A percentile compares a stretch with the other conserved stretches of the same genome.
Conservation (phyloP, 2,797 vertebrate genomes). For the Setipinna tenuifilis region DNA sequence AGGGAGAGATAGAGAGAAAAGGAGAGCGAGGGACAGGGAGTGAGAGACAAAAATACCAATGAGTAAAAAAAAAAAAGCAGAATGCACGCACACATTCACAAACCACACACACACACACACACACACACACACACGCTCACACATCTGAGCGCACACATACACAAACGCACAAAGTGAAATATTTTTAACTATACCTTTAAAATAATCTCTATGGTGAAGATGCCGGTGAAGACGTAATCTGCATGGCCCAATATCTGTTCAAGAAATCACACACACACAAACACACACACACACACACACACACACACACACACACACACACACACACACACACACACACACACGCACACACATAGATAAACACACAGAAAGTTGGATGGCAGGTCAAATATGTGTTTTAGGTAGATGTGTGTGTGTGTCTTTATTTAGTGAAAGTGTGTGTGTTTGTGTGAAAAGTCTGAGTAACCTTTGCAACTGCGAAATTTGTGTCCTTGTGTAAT, state of each 20-base stretch:
- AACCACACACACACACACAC: too few relatives aligned
- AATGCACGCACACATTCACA: not conserved
- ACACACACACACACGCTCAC: too few relatives aligned
- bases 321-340: not conserved
- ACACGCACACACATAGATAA: not conserved
- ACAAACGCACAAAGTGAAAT: too few relatives aligned
- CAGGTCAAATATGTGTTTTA: too few relatives aligned
- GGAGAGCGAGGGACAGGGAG: not conserved
- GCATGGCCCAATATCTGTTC: slow-evolving; percentile 97
- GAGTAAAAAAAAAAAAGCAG: not conserved
- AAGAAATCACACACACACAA: not conserved
- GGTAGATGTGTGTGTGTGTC: too few relatives aligned
- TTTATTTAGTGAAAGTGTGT: too few relatives aligned
- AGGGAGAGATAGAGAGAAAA: slow-evolving; percentile 29
- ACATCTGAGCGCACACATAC: too few relatives aligned
- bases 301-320: too few relatives aligned
- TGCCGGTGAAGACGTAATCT: slow-evolving; percentile 99
- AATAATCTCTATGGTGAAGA: slow-evolving; percentile 99
- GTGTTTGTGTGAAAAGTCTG: too few relatives aligned
- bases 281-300: not conserved
- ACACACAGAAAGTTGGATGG: slow-evolving; percentile 43
- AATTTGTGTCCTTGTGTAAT: too few relatives aligned
- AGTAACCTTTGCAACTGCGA: too few relatives aligned
- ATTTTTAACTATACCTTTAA: slow-evolving; percentile 85
- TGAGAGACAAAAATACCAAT: not conserved